Evolutionary conservation across 2,113 vertebrate genomes (phyloP), one percentile per base, ranked within the genome.

Genomic region (Tauraco erythrolophus): DNA sequence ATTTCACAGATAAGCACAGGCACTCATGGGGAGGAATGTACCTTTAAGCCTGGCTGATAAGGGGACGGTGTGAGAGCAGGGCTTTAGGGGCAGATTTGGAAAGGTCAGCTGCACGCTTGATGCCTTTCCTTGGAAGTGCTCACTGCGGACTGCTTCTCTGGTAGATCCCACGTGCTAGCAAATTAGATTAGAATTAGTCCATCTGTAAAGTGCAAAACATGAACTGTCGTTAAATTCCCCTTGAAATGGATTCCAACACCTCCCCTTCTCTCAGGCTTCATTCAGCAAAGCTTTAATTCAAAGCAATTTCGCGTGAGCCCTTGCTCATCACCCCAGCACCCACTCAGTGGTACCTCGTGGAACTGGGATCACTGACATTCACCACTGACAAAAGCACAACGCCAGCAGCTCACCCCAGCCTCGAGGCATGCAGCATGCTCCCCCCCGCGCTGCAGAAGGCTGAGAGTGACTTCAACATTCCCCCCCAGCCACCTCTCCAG

Each of bases 371-470:
- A 39, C 33, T 84, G 43, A 75, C 23, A 5, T 3, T 22, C 24
- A 41, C 22, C 24, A 10, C 41, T 17, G 33, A 77, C 60, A 43
- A 54, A 83, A 69, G 14, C 6, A 3, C 61, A 84, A 68, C 0
- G 13, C 56, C 53, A 80, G 68, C 60, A 78, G 45, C 64, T 77
- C 61, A 9, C 3, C 15, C 57, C 3, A 0, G 56, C 62, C 50
- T 31, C 0, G 0, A 80, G 60, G 69, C 33, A n/a, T 1, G 8
- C 18, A 54, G 45, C 41, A n/a, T 0, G 0, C 33, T 61, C 8
- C 8, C 25, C 25, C 11, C 30, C n/a, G 35, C 1, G 4, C 75
- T 46, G 24, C 68, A 86, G 78, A 79, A 45, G 54, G 51, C 24
- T 9, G 10, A 64, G 6, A 89, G 31, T 0, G 0, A 78, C 24